Conservation (phyloP, 2,888 invertebrate genomes). For the Ormyrus pomaceus region DNA sequence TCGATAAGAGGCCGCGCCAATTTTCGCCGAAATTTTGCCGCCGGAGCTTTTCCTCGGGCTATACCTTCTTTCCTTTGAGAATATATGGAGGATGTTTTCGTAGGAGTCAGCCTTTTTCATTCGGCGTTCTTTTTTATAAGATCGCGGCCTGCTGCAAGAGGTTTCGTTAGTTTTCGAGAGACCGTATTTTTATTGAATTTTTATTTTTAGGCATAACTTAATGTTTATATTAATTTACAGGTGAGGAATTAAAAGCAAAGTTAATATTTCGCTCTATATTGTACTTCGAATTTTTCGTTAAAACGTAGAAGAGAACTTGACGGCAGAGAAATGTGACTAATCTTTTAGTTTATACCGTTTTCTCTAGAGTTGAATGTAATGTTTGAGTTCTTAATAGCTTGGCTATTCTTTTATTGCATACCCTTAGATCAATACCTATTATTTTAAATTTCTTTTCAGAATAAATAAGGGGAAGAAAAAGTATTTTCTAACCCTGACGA, state of each 20-base stretch:
- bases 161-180: constrained; percentile 9
- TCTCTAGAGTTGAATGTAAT: too few relatives aligned
- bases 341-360: background rate
- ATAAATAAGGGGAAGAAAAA: too few relatives aligned
- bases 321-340: constrained; percentile 10
- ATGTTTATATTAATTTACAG: background rate
- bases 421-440: too few relatives aligned
- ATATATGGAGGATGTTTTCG: too few relatives aligned
- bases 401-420: too few relatives aligned
- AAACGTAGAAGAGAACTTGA: constrained; percentile 11
- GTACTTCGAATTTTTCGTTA: background rate
- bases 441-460: too few relatives aligned
- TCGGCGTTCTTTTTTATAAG: background rate
- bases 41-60: background rate
- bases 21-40: background rate
- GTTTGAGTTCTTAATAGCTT: too few relatives aligned
- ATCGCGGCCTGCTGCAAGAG: constrained; percentile 14
- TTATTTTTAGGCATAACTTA: background rate
- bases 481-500: too few relatives aligned
- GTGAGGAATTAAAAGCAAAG: too few relatives aligned
- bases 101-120: background rate
- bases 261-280: too few relatives aligned
- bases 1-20: background rate
- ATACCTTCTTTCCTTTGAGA: too few relatives aligned
- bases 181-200: background rate